These are phyloP conservation scores for Caenorhabditis brenneri DNA, from an alignment of 1,140 invertebrate genomes.

Conservation along the genomic window DNA sequence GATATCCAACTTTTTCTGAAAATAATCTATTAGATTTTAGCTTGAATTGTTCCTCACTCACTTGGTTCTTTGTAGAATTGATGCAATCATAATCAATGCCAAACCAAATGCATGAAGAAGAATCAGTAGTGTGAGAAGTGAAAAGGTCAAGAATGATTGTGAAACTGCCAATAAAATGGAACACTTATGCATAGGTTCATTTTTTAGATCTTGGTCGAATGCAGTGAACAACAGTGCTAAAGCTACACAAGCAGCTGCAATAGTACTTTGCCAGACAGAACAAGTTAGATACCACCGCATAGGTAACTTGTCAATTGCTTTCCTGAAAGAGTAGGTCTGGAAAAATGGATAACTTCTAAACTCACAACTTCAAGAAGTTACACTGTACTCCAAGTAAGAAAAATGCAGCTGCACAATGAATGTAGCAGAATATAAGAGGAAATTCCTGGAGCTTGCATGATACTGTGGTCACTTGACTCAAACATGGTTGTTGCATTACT, in stretches of 20 bases:
- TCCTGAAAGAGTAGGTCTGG: background rate
- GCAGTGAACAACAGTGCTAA: slow-evolving; percentile 41
- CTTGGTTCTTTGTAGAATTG: background rate
- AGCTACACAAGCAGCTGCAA: slow-evolving; percentile 2
- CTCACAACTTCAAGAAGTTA: slow-evolving; percentile 31
- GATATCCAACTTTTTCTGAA: slow-evolving; percentile 24
- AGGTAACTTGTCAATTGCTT: background rate
- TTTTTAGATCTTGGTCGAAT: slow-evolving; percentile 19
- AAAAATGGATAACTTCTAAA: background rate
- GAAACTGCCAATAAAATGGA: slow-evolving; percentile 12
- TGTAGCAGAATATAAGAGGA: slow-evolving; percentile 44
- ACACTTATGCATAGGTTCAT: slow-evolving; percentile 40
- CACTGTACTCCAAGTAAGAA: background rate
- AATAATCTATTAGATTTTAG: background rate
- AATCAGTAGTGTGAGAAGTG: slow-evolving; percentile 27
- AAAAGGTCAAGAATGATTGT: background rate
- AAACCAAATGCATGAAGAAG: slow-evolving; percentile 18
- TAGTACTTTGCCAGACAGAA: slow-evolving; percentile 20
- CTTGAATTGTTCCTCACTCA: background rate
- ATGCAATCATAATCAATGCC: background rate
- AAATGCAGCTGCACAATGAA: slow-evolving; percentile 27
- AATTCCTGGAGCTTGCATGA: slow-evolving; percentile 48
- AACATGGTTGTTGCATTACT: slow-evolving; percentile 40
- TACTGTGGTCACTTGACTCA: slow-evolving; percentile 32
- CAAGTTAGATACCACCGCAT: slow-evolving; percentile 27